Conservation (phyloP, 2,797 vertebrate genomes). For the Columba guinea region DNA sequence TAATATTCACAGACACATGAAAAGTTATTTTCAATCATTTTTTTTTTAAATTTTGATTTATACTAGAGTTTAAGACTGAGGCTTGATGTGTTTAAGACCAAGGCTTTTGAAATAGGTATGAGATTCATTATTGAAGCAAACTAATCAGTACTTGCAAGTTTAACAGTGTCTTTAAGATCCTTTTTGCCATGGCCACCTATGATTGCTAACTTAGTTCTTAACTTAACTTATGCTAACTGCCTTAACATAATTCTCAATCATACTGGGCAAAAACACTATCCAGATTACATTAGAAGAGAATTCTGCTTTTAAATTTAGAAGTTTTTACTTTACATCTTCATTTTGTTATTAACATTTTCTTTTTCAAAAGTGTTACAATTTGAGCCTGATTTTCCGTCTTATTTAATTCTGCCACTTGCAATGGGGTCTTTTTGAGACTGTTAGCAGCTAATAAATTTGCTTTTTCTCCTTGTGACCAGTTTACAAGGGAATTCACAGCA, state of each 20-base stretch:
- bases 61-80: background rate
- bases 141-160: background rate
- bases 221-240: background rate
- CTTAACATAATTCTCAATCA: background rate
- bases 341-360: constrained; percentile 83
- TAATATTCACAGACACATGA: background rate
- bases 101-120: background rate
- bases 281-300: background rate
- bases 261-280: background rate
- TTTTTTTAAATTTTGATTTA: background rate
- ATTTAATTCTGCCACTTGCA: constrained; percentile 77
- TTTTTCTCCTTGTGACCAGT: constrained; percentile 66
- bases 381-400: constrained; percentile 69
- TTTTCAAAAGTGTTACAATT: constrained; percentile 77
- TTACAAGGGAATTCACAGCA: constrained; percentile 65
- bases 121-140: background rate
- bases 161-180: background rate
- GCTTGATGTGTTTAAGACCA: background rate
- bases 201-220: background rate
- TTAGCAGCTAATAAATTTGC: constrained; percentile 77
- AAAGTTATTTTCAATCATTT: background rate
- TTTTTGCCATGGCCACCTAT: background rate
- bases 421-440: constrained; percentile 77
- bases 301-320: background rate
- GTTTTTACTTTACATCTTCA: constrained; percentile 4